These are phyloP conservation scores for Empis livida DNA, from an alignment of 2,888 invertebrate genomes.

Conservation along the genomic window DNA sequence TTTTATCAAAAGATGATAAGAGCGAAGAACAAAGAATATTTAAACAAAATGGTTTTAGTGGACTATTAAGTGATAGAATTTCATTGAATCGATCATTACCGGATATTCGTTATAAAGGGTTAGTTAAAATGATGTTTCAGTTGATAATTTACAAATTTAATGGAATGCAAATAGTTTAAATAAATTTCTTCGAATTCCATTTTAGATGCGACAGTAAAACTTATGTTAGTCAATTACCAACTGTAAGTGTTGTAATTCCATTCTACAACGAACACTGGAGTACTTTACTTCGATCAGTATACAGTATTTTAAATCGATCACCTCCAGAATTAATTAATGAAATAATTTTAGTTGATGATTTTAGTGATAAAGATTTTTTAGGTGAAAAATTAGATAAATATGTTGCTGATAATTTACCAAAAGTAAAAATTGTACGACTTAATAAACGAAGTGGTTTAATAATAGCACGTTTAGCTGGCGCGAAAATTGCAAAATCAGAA, in stretches of 20 bases:
- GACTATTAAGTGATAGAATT: constrained; percentile 79
- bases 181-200: no score
- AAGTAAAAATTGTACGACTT: constrained; percentile 63
- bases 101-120: constrained; percentile 54
- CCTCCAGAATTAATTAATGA: constrained; percentile 67
- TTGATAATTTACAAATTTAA: not conserved
- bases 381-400: constrained; percentile 65
- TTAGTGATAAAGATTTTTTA: constrained; percentile 59
- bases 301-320: constrained; percentile 71
- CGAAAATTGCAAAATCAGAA: constrained; percentile 58
- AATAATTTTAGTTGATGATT: constrained; percentile 81
- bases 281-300: constrained; percentile 67
- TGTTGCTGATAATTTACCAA: constrained; percentile 50
- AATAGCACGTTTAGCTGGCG: constrained; percentile 74
- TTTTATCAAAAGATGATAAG: constrained; percentile 45
- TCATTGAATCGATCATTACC: constrained; percentile 72
- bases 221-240: constrained; percentile 39
- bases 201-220: constrained; percentile 24
- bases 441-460: constrained; percentile 68
- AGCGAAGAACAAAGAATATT: constrained; percentile 56
- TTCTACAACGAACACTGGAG: constrained; percentile 90
- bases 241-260: constrained; percentile 81
- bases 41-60: constrained; percentile 87
- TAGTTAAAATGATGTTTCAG: no score
- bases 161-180: not conserved